Base-by-base conservation (phyloP, 2,888 invertebrate genomes). In the Eustalomyia histrio region DNA sequence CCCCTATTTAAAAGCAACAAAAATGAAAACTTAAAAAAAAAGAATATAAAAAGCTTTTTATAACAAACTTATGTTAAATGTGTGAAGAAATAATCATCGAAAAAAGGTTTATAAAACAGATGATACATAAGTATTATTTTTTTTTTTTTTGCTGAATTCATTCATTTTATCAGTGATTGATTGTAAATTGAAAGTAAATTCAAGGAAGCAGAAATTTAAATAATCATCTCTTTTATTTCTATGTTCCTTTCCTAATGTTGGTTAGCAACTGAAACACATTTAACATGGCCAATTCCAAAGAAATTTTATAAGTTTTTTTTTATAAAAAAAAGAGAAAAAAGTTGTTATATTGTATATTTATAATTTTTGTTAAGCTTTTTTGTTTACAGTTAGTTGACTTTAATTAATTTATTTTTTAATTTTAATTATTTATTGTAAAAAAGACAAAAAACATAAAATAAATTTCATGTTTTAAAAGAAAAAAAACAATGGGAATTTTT, bases 371-470 rank as follows among this genome's bases (percentile, higher is more conserved):
- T 47, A 14, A 47, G 43, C n/a, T 55, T 63, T 67, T 71, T 52
- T 47, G 29, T 67, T 72, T 78, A 74, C 18, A 68, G 21, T 78
- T 74, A 78, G 78, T 71, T 75, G 71, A 75, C 50, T 74, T 69
- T 75, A 67, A 75, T 76, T 78, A 75, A 81, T 81, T 81, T 81
- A 80, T 81, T 57, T 65, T n/a, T 24, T 69, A 69, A 73, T 81
- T 64, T 76, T 69, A 81, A 74, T 74, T 80, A 80, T 80, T 80
- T 78, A 81, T 81, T 78, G 74, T 75, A 75, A 55, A 76, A 69
- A 47, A 58, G n/a, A 43, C 21, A 64, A 68, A 7, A 29, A 69
- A 79, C n/a, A 74, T 24, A 63, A 69, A 79, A 68, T 67, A 73
- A 69, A 50, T 17, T 61, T 61, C 14, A 68, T 58, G 39, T 73